These are phyloP conservation scores for Euura saliciscinereae DNA, from an alignment of 1,140 invertebrate genomes.

Conservation along the genomic window DNA sequence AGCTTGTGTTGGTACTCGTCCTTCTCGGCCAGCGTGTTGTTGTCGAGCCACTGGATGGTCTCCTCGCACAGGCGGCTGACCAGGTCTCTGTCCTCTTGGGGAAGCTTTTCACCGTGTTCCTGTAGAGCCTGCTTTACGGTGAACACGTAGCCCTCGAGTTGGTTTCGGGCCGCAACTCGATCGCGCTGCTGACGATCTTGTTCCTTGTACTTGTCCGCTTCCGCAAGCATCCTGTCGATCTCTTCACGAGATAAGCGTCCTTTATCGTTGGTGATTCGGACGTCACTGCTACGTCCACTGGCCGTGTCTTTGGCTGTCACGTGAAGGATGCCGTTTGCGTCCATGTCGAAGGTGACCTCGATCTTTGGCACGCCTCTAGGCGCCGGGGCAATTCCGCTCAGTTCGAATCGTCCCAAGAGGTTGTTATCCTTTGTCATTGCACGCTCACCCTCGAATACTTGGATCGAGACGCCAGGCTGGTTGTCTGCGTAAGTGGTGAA, in stretches of 20 bases:
- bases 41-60: constrained; percentile 65
- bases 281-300: constrained; percentile 60
- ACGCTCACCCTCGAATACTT: constrained; percentile 49
- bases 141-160: constrained; percentile 75
- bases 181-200: constrained; percentile 65
- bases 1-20: constrained; percentile 69
- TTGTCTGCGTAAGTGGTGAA: constrained; percentile 74
- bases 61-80: constrained; percentile 55
- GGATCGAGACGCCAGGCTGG: constrained; percentile 73
- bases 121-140: constrained; percentile 66
- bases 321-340: constrained; percentile 51
- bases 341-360: constrained; percentile 67
- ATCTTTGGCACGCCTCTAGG: constrained; percentile 69
- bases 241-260: constrained; percentile 63
- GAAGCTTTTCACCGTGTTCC: constrained; percentile 45
- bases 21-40: constrained; percentile 67
- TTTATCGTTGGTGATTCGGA: constrained; percentile 66
- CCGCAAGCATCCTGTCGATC: constrained; percentile 69
- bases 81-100: constrained; percentile 45
- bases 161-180: constrained; percentile 69
- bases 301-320: constrained; percentile 64
- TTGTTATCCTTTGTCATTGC: too few species aligned
- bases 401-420: constrained; percentile 60
- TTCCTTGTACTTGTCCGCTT: constrained; percentile 69
- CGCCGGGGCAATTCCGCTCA: constrained; percentile 60